These are phyloP conservation scores for Palythoa grandiflora DNA, from an alignment of 92 coral and sea anemone genomes.

Conservation along the genomic window DNA sequence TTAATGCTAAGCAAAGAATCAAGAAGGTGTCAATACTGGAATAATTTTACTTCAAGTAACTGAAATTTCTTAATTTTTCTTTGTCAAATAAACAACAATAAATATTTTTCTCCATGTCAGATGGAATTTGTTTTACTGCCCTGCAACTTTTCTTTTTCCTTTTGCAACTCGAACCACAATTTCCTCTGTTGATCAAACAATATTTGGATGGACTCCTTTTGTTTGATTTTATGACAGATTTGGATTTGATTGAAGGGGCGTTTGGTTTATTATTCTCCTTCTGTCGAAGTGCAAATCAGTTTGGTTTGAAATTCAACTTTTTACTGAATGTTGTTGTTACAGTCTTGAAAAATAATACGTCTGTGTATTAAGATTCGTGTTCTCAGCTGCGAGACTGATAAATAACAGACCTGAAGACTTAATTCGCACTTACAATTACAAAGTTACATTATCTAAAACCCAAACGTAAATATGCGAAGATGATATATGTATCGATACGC, in stretches of 20 bases:
- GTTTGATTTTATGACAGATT: neutral
- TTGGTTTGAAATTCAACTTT: neutral
- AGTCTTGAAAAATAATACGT: neutral
- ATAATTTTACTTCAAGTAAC: slow-evolving; percentile 26
- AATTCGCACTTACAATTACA: neutral
- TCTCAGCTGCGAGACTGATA: slow-evolving; percentile 25
- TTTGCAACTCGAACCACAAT: neutral
- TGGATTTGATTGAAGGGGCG: neutral
- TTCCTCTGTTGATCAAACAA: slow-evolving; percentile 10
- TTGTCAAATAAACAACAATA: neutral
- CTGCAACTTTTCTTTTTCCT: neutral
- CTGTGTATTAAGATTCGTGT: slow-evolving; percentile 17
- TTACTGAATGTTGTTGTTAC: slow-evolving; percentile 15
- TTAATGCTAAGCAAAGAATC: neutral
- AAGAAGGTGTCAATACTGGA: slow-evolving; percentile 28
- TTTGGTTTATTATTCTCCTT: neutral
- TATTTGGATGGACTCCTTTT: neutral
- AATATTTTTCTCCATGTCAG: neutral
- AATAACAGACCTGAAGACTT: slow-evolving; percentile 3
- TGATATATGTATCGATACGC: neutral
- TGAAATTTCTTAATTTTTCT: slow-evolving; percentile 24
- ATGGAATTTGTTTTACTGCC: neutral
- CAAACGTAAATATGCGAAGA: neutral
- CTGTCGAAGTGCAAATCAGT: neutral
- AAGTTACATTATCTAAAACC: neutral